phyloP scores from a whole-genome alignment of 2,797 vertebrate species.

The Calcarius lapponicus region DNA sequence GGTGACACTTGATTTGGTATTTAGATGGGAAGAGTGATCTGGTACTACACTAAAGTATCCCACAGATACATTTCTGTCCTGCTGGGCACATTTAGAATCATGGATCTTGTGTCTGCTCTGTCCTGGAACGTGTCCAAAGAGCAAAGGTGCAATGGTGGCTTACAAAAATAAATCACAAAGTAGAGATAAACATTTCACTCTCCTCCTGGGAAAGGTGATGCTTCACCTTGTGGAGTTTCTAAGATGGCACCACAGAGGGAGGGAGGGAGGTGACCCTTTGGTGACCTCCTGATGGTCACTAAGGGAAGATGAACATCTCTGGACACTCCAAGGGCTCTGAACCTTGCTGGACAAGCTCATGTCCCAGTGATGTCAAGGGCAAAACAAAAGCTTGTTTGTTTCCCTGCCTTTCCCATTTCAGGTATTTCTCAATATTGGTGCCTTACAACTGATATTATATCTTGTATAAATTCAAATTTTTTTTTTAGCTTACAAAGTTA shows the following conservation, averaged over 20 bases:
- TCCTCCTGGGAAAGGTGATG: background rate
- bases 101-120: background rate
- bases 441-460: background rate
- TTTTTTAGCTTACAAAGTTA: background rate
- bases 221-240: background rate
- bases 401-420: background rate
- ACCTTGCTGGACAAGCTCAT: background rate
- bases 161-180: background rate
- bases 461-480: background rate
- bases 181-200: background rate
- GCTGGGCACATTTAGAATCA: background rate
- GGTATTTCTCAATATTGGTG: background rate
- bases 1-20: background rate
- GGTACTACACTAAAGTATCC: fast-evolving
- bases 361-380: background rate
- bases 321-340: background rate
- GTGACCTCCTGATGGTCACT: background rate
- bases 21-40: background rate
- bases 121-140: background rate
- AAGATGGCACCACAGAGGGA: background rate
- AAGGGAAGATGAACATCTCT: background rate
- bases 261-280: background rate
- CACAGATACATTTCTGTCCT: fast-evolving
- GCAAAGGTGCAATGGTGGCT: background rate
- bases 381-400: background rate